Base-by-base conservation (phyloP, 2,113 vertebrate genomes). In the Sialia sialis region DNA sequence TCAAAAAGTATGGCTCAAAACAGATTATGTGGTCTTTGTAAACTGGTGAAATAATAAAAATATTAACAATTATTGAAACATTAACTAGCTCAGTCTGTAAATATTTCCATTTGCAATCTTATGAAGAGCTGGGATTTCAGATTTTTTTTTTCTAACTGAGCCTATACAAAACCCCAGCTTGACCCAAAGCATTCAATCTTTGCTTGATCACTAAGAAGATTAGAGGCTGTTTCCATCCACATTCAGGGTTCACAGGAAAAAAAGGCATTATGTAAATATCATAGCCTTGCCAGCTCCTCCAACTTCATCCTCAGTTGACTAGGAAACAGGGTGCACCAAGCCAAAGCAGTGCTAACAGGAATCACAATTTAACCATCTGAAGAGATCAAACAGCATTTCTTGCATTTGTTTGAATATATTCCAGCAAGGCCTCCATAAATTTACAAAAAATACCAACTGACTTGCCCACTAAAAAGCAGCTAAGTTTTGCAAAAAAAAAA, bases 181-280 rank as follows among this genome's bases (percentile, higher is more conserved):
- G 90, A 96, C 80, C 82, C 79, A 96, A 90, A 87, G 90, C 76
- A 81, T 97, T 97, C 94, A 95, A 38, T 93, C 94, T 95, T 96
- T 91, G 76, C 83, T 95, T 76, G 75, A 93, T 83, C 86, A 56
- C 87, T 96, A 94, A 97, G 96, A 95, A 95, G 96, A 96, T 97
- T 95, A 97, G 68, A 93, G 80, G 41, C 78, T 84, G 75, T 90
- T 95, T 95, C 66, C 73, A 94, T 95, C 95, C 91, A 96, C 83
- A 91, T 94, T 92, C 78, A 90, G 59, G 68, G 87, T 94, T 93
- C 91, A 89, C 63, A 94, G 41, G 26, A 63, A 84, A 96, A 91
- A 90, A 74, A 90, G 64, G 64, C 77, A 93, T 97, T 96, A 97
- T 92, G 90, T 94, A 97, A 97, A 94, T 94, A 95, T 58, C 36